These are phyloP conservation scores for Trisateles emortualis DNA, from an alignment of 2,888 invertebrate genomes.

Conservation along the genomic window DNA sequence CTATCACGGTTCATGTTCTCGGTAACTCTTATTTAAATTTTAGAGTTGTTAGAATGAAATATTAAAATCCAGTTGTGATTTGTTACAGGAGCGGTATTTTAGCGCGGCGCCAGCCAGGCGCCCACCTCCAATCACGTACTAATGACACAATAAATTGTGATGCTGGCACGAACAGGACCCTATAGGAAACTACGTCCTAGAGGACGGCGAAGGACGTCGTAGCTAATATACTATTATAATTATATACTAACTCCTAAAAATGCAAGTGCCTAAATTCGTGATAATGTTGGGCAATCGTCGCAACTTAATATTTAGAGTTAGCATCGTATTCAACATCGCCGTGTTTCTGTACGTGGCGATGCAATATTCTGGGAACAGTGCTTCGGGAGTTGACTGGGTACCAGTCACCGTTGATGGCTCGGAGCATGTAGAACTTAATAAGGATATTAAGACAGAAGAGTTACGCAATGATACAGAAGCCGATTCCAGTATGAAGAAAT, in stretches of 20 bases:
- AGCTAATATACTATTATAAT: too few species aligned
- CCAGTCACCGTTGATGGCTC: slow-evolving; percentile 73
- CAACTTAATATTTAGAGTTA: slow-evolving; percentile 91
- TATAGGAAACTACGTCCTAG: slow-evolving; percentile 86
- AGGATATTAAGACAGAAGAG: slow-evolving; percentile 58
- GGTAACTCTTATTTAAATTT: too few species aligned
- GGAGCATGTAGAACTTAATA: slow-evolving; percentile 68
- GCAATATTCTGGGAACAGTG: slow-evolving; percentile 80
- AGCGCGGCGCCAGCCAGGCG: slow-evolving; percentile 70
- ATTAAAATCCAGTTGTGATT: slow-evolving; percentile 38
- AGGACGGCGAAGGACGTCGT: slow-evolving; percentile 85
- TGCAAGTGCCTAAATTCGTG: slow-evolving; percentile 77
- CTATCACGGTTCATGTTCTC: too few species aligned
- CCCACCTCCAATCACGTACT: slow-evolving; percentile 70
- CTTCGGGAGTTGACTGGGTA: slow-evolving; percentile 71
- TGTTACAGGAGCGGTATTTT: slow-evolving; percentile 71
- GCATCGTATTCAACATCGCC: slow-evolving; percentile 91
- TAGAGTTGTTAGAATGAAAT: slow-evolving; percentile 15
- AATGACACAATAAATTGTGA: slow-evolving; percentile 85
- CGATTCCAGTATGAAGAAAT: slow-evolving; percentile 21
- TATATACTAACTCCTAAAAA: slow-evolving; percentile 64
- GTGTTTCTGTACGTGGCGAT: slow-evolving; percentile 91
- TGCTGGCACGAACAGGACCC: slow-evolving; percentile 81
- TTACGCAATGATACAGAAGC: slow-evolving; percentile 60
- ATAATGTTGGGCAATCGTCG: slow-evolving; percentile 84